phyloP scores from a whole-genome alignment of 1,140 invertebrate genomes.

The Saccostrea echinata region DNA sequence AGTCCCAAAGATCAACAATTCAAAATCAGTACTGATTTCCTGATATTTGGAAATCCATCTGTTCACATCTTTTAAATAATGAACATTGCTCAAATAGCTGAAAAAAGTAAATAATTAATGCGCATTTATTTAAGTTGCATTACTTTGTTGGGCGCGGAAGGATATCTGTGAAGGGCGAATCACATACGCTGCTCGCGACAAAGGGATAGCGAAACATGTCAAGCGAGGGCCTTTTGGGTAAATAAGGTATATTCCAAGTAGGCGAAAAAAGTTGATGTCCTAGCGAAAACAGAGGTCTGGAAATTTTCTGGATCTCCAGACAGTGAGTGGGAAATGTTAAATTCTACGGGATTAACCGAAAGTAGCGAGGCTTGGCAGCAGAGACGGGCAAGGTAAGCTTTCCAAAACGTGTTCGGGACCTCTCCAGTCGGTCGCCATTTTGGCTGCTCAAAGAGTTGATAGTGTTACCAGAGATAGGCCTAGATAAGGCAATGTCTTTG shows the following conservation, averaged over 20 bases:
- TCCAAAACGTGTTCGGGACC: slow-evolving; percentile 24
- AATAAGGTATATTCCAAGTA: slow-evolving; percentile 16
- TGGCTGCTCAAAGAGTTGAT: slow-evolving; percentile 42
- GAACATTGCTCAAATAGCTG: not conserved
- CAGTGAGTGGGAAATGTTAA: slow-evolving; percentile 25
- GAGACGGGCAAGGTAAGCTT: slow-evolving; percentile 35
- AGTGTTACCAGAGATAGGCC: slow-evolving; percentile 11
- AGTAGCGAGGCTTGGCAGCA: slow-evolving; percentile 30
- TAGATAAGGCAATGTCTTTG: slow-evolving; percentile 29
- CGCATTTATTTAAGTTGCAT: not conserved
- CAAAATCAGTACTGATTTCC: not conserved
- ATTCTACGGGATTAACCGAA: slow-evolving; percentile 14
- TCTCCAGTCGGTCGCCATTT: slow-evolving; percentile 35
- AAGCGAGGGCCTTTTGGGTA: slow-evolving; percentile 8
- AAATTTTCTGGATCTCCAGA: slow-evolving; percentile 17
- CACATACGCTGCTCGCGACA: slow-evolving; percentile 35
- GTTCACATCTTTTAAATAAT: not conserved
- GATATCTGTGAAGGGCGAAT: not conserved
- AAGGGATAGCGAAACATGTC: slow-evolving; percentile 31
- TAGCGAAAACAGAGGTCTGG: not conserved
- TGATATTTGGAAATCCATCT: not conserved
- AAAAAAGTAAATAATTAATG: not conserved
- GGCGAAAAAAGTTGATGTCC: slow-evolving; percentile 22
- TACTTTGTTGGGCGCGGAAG: not conserved
- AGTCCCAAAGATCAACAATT: slow-evolving; percentile 14